Evolutionary conservation across 2,888 invertebrate genomes (phyloP).

Genomic region (Pseudoips prasinana): DNA sequence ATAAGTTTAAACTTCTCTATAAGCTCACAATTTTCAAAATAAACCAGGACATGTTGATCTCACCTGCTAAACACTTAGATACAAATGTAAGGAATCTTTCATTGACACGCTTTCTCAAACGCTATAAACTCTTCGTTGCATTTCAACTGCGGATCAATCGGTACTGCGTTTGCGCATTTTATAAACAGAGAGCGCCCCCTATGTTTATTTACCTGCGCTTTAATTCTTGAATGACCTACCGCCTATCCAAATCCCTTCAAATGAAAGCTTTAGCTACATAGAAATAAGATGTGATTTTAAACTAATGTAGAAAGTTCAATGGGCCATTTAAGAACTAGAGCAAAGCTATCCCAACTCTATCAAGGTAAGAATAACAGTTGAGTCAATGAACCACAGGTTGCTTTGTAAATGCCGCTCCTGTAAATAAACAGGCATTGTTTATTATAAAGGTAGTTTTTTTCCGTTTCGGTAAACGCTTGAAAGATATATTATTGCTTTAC

Average conservation of each 20-base stretch:
- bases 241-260: no score
- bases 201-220: constrained; percentile 29
- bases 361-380: constrained; percentile 67
- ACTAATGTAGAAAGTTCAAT: no score
- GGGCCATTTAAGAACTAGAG: no score
- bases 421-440: constrained; percentile 49
- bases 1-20: no score
- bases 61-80: no score
- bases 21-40: no score
- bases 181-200: constrained; percentile 41
- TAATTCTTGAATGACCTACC: no score
- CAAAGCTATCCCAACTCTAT: constrained; percentile 38
- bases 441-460: constrained; percentile 35
- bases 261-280: no score
- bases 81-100: no score
- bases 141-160: constrained; percentile 39
- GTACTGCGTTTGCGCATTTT: constrained; percentile 34
- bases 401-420: constrained; percentile 59
- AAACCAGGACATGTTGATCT: no score
- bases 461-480: constrained; percentile 20
- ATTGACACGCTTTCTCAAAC: no score
- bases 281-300: no score
- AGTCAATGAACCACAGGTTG: constrained; percentile 69
- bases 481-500: constrained; percentile 14
- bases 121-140: constrained; percentile 10